A percentile compares a stretch with the other conserved stretches of the same genome.
Evolutionary conservation across 2,888 invertebrate species (phyloP).

Genomic region (Sinohyriopsis cumingii): DNA sequence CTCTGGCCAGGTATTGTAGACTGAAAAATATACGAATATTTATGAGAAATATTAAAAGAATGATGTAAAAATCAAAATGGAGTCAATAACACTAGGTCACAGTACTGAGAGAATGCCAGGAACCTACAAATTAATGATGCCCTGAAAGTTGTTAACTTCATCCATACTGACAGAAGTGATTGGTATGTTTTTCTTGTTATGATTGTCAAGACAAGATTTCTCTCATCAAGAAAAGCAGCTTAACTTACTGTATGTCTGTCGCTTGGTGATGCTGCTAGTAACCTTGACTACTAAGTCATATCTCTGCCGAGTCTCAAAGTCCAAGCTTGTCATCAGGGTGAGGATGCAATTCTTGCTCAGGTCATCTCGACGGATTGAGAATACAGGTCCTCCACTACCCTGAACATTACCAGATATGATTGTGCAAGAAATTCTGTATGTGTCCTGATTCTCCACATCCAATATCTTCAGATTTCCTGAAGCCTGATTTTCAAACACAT

Average conservation of each 20-base stretch:
- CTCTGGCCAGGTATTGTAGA: conserved; percentile 47
- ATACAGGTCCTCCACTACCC: conserved; percentile 20
- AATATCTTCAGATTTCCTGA: conserved; percentile 80
- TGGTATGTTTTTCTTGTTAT: no score
- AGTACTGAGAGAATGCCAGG: background rate
- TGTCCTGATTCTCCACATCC: conserved; percentile 75
- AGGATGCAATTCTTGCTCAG: conserved; percentile 89
- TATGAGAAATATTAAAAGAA: conserved; percentile 14
- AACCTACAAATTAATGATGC: no score
- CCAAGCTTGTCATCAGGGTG: conserved; percentile 79
- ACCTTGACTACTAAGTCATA: conserved; percentile 76
- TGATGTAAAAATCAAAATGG: conserved; percentile 79
- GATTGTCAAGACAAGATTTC: background rate
- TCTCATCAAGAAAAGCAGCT: background rate
- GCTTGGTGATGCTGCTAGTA: conserved; percentile 12
- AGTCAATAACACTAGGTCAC: conserved; percentile 71
- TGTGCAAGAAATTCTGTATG: conserved; percentile 27
- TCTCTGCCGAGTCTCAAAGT: conserved; percentile 81
- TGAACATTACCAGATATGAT: conserved; percentile 30
- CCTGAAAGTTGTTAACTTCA: no score
- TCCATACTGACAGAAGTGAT: no score
- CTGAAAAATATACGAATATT: conserved; percentile 30
- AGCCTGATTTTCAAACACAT: conserved; percentile 84
- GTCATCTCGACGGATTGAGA: conserved; percentile 77
- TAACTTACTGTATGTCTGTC: conserved; percentile 21